Evolutionary conservation across 2,888 invertebrate genomes (phyloP).

Genomic region (Acanthosepion pharaonis): DNA sequence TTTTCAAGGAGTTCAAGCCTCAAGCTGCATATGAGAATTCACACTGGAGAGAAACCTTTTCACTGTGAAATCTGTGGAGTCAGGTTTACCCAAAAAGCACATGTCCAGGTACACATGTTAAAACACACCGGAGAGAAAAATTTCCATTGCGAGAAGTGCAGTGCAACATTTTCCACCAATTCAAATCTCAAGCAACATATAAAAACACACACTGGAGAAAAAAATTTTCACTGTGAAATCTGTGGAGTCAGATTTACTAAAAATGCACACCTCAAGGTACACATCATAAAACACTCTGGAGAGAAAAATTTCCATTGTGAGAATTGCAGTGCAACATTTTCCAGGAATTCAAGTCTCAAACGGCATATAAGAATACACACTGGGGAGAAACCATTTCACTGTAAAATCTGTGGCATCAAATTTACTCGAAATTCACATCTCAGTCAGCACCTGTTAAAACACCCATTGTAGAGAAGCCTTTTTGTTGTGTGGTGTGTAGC

Average conservation of each 20-base stretch:
- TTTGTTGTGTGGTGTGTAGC: too few relatives aligned
- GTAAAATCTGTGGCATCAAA: neutral
- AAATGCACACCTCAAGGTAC: neutral
- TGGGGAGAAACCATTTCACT: neutral
- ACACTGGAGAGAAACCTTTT: neutral
- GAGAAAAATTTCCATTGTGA: neutral
- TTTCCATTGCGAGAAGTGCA: too few relatives aligned
- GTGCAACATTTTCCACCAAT: too few relatives aligned
- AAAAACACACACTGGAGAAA: too few relatives aligned
- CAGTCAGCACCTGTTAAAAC: too few relatives aligned
- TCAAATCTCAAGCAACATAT: too few relatives aligned
- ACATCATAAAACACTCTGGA: neutral
- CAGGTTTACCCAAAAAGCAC: too few relatives aligned
- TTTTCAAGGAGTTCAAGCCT: neutral
- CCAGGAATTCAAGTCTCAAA: neutral
- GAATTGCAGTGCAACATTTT: neutral
- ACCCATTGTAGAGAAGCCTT: too few relatives aligned
- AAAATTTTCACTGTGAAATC: neutral
- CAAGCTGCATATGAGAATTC: neutral
- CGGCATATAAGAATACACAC: neutral
- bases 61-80: too few relatives aligned
- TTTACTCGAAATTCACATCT: neutral
- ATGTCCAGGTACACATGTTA: neutral
- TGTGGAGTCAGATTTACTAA: neutral
- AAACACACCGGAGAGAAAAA: neutral